A percentile compares a stretch with the other conserved stretches of the same genome.
Evolutionary conservation across 1,140 invertebrate species (phyloP).

Genomic region (Microvelia longipes): DNA sequence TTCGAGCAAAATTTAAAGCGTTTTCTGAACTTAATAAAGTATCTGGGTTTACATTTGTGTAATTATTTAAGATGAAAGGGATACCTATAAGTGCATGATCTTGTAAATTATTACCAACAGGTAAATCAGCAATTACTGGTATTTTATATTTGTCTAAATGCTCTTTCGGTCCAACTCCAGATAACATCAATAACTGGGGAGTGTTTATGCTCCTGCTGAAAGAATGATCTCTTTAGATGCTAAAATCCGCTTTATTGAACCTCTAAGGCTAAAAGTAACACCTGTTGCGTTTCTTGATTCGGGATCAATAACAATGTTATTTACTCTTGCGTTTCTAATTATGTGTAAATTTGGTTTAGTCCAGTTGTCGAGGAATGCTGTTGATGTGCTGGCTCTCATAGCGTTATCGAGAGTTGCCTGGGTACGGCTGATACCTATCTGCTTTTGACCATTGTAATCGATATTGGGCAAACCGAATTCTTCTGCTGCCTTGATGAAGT

Average conservation of each 20-base stretch:
- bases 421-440: not conserved
- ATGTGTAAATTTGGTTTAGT: constrained; percentile 4
- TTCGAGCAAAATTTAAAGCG: not conserved
- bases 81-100: not conserved
- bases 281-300: not conserved
- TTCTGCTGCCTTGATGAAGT: not conserved
- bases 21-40: not conserved
- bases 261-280: not conserved
- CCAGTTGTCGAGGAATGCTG: not conserved
- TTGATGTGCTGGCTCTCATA: constrained; percentile 3
- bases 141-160: not conserved
- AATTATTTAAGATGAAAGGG: not conserved
- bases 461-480: constrained; percentile 1
- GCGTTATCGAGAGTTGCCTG: constrained; percentile 1
- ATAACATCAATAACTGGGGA: constrained; percentile 6
- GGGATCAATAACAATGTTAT: constrained; percentile 4
- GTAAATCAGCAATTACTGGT: not conserved
- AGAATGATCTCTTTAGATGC: constrained; percentile 4
- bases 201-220: constrained; percentile 6
- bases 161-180: constrained; percentile 6
- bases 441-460: constrained; percentile 8
- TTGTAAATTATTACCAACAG: not conserved
- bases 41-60: not conserved
- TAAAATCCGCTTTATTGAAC: not conserved
- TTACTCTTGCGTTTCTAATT: not conserved